Percentiles rank a stretch among this genome's conserved stretches.
These are phyloP conservation scores for Apodemus speciosus DNA, from an alignment of 2,113 vertebrate genomes.

Conservation along the genomic window DNA sequence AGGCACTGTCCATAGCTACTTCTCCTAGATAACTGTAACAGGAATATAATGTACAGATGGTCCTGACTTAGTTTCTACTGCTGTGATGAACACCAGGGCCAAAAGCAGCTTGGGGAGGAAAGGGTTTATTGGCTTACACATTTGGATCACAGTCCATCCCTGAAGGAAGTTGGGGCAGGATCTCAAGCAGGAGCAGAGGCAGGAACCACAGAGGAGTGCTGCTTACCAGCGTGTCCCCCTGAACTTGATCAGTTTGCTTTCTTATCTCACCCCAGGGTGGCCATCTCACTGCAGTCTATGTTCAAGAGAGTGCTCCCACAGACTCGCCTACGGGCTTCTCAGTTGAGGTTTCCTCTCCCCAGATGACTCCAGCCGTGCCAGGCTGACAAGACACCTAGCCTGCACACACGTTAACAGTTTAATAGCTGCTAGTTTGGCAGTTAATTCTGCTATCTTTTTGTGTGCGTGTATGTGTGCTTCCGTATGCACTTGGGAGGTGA, in stretches of 20 bases:
- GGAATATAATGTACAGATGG: neutral
- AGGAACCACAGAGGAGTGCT: neutral
- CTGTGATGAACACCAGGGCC: neutral
- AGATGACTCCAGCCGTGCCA: neutral
- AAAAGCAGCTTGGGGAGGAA: neutral
- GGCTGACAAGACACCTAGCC: neutral
- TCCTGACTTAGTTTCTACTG: neutral
- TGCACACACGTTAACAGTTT: neutral
- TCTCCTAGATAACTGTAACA: neutral
- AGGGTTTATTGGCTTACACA: neutral
- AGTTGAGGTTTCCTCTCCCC: neutral
- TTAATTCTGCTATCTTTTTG: neutral
- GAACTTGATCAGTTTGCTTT: neutral
- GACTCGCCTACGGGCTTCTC: neutral
- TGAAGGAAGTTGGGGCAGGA: neutral
- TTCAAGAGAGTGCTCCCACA: neutral
- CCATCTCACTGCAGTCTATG: neutral
- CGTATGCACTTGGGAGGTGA: neutral
- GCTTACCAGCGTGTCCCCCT: neutral
- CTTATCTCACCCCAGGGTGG: neutral
- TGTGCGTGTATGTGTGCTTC: neutral
- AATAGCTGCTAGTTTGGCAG: slow-evolving; percentile 1
- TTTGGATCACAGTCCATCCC: neutral
- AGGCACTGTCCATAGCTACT: neutral
- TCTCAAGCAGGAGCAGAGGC: neutral